These are phyloP conservation scores for Patella vulgata DNA, from an alignment of 1,140 invertebrate genomes.

Conservation along the genomic window DNA sequence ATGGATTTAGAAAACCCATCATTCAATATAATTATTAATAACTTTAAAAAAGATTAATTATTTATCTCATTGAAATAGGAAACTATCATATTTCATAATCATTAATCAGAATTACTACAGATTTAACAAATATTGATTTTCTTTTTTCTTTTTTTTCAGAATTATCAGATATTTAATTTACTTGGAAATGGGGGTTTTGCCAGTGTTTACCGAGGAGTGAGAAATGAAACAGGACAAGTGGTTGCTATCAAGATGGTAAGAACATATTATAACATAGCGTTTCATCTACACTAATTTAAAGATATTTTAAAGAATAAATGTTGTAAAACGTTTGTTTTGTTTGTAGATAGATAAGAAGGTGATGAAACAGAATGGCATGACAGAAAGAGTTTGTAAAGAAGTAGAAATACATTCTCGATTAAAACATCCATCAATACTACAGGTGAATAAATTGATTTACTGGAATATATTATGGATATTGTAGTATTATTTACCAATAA, in stretches of 20 bases:
- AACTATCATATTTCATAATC: no score
- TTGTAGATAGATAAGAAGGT: constrained; percentile 89
- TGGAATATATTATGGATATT: no score
- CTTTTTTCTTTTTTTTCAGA: constrained; percentile 71
- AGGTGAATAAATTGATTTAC: constrained; percentile 64
- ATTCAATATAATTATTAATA: no score
- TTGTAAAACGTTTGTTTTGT: constrained; percentile 21
- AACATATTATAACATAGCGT: not conserved
- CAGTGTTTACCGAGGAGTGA: constrained; percentile 87
- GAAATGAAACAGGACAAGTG: constrained; percentile 77
- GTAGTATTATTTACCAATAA: no score
- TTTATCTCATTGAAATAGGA: no score
- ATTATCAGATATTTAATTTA: constrained; percentile 87
- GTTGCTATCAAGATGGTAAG: constrained; percentile 95
- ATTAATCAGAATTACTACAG: no score
- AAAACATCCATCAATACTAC: constrained; percentile 89
- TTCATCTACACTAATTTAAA: not conserved
- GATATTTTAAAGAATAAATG: constrained; percentile 5
- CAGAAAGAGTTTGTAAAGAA: constrained; percentile 86
- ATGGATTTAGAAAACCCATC: no score
- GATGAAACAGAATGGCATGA: constrained; percentile 85
- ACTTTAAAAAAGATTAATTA: no score
- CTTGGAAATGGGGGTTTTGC: constrained; percentile 96
- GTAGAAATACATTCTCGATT: constrained; percentile 89
- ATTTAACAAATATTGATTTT: not conserved